Base-by-base conservation (phyloP, 2,888 invertebrate genomes). In the Cyrtodaria siliqua region DNA sequence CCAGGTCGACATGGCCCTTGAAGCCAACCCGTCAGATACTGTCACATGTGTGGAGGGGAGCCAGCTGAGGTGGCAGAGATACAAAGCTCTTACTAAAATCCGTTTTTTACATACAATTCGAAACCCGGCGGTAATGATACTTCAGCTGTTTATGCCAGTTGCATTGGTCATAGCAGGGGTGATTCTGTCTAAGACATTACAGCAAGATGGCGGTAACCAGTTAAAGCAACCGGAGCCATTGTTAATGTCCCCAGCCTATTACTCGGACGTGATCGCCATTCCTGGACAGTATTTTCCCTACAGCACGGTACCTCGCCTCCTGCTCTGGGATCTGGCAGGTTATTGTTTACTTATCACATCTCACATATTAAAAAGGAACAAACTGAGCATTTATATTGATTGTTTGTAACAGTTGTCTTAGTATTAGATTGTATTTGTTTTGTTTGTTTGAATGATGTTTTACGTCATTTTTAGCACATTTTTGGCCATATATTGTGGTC, bases 131-230 rank as follows among this genome's bases (percentile, higher is more conserved):
- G 59, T 77, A 1, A 23, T 89, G 6, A 50, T 88, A 26, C 83
- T 86, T 44, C 81, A 87, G 53, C 67, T 90, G 6, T 44, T 89
- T n/a, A 27, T 89, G 4, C 91, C 91, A 2, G 76, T 89, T 0
- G 68, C 82, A 2, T 75, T 89, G 29, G 83, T 89, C 18, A 63
- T 88, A 1, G 67, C 86, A 12, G 89, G 86, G 1, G 53, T 89
- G 29, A 62, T 89, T 16, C 44, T 91, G n/a, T 79, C 76, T 40
- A 84, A 84, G 49, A 67, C 18, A 16, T 50, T 71, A 24, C 24
- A 60, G 20, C 9, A 23, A n/a, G 27, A 57, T 8, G 18, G 60
- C 14, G 52, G 52, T 14, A 9, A 53, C 8, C 33, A 56, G 1
- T 16, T n/a, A 1, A 62, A 63, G 16, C 55, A 70, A 9, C 79